Conservation (phyloP, 1,140 invertebrate genomes). For the Triops cancriformis region DNA sequence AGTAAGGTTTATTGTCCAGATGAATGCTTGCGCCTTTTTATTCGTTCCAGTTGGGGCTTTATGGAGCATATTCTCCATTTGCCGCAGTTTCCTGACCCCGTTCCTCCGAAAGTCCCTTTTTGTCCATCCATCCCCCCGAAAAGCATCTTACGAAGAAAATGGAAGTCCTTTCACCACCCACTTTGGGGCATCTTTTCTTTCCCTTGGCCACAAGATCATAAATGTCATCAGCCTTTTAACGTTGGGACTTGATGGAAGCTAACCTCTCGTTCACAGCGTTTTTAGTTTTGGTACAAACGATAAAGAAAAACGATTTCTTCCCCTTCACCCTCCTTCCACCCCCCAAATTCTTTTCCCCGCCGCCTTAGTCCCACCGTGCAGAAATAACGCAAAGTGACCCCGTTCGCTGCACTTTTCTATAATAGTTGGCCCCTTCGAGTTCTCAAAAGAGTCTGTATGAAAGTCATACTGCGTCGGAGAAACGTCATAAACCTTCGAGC, state of each 20-base stretch:
- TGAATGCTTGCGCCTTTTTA: background rate
- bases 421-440: background rate
- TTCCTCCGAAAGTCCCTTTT: too few species aligned
- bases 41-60: background rate
- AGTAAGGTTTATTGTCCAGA: slow-evolving; percentile 4
- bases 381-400: background rate
- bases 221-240: slow-evolving; percentile 14
- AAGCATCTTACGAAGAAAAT: too few species aligned
- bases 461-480: background rate
- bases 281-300: background rate
- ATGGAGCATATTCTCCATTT: background rate
- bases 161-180: too few species aligned
- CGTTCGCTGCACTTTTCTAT: background rate
- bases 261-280: background rate
- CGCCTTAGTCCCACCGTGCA: background rate
- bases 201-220: background rate
- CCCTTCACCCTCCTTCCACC: background rate
- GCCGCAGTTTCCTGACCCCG: too few species aligned
- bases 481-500: background rate
- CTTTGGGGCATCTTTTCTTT: background rate
- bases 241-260: background rate
- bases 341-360: too few species aligned
- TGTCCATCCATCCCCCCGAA: too few species aligned
- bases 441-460: background rate
- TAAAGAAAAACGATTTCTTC: background rate